Conservation (phyloP, 2,113 vertebrate species). For the Indri indri region DNA sequence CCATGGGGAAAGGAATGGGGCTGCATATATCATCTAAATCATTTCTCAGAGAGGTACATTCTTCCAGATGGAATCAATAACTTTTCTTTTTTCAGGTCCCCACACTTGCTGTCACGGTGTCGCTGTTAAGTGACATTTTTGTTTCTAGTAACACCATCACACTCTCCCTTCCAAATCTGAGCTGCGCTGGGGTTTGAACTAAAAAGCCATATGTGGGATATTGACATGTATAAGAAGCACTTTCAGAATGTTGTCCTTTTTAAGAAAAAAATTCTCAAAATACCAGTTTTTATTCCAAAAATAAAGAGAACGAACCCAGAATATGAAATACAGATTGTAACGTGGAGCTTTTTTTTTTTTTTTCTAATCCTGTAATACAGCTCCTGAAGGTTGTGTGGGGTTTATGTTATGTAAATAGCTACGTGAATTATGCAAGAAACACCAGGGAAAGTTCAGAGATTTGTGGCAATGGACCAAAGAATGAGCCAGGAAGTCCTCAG, state of each 20-base stretch:
- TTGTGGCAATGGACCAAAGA: constrained; percentile 28
- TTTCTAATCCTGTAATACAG: not conserved
- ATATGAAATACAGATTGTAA: constrained; percentile 23
- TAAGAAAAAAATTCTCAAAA: constrained; percentile 30
- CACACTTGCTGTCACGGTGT: not conserved
- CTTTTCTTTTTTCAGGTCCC: not conserved
- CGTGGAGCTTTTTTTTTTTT: not conserved
- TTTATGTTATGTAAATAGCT: not conserved
- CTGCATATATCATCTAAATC: not conserved
- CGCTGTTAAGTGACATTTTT: not conserved
- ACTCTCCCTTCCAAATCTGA: not conserved
- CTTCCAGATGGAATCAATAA: constrained; percentile 27
- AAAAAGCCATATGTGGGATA: constrained; percentile 79
- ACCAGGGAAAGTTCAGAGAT: not conserved
- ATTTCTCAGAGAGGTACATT: constrained; percentile 55
- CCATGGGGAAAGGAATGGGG: not conserved
- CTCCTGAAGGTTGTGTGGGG: constrained; percentile 34
- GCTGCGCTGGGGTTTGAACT: constrained; percentile 36
- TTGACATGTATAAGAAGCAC: constrained; percentile 65
- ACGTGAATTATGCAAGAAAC: not conserved
- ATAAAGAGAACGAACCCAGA: constrained; percentile 59
- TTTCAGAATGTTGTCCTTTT: constrained; percentile 55
- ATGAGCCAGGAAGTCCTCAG: not conserved
- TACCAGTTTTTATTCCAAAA: constrained; percentile 62
- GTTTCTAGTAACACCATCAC: not conserved